Evolutionary conservation across 2,113 vertebrate species (phyloP), one percentile per base, ranked within the genome.

Genomic region (Actenoides hombroni): DNA sequence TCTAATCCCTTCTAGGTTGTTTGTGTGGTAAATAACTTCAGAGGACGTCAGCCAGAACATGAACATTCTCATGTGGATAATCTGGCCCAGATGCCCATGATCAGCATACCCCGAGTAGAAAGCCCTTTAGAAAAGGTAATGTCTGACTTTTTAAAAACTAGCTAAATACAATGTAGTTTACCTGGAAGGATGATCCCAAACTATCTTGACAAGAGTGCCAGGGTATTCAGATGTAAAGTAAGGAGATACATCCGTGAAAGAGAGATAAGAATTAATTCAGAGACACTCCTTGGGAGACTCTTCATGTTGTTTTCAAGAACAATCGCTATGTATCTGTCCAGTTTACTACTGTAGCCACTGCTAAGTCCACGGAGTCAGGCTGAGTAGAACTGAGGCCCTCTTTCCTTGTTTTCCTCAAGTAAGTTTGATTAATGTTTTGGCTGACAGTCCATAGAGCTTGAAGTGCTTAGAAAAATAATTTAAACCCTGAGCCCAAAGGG

Each of bases 11-110:
- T 97, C 85, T 92, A 99, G 99, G 99, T 99, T 91, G 99, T 99
- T 80, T 99, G 99, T 93, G 99, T 99, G 97, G 99, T 99, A 92
- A 99, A 99, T 97, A 99, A 99, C 97, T 99, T 99, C 98, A 99
- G 98, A 98, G 99, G 99, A 94, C 99, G 99, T 98, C 98, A 99
- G 69, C 95, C 99, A 97, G 98, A 99, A 95, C 98, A 97, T 40
- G 98, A 99, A 59, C 98, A 98, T 59, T 95, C 98, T 5, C 97
- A 97, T 31, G 88, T 94, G 73, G 99, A 98, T 86, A 97, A 96
- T 91, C 91, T 97, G 95, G 74, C 97, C 54, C 98, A 97, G 95
- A 94, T 98, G 84, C 98, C 98, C 42, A 97, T 98, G 97, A 97
- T 99, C 96, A 98, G 98, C 98, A 98, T 99, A 86, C 98, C 99